These are phyloP conservation scores for Amazona finschi DNA, from an alignment of 2,797 vertebrate species.

Conservation along the genomic window DNA sequence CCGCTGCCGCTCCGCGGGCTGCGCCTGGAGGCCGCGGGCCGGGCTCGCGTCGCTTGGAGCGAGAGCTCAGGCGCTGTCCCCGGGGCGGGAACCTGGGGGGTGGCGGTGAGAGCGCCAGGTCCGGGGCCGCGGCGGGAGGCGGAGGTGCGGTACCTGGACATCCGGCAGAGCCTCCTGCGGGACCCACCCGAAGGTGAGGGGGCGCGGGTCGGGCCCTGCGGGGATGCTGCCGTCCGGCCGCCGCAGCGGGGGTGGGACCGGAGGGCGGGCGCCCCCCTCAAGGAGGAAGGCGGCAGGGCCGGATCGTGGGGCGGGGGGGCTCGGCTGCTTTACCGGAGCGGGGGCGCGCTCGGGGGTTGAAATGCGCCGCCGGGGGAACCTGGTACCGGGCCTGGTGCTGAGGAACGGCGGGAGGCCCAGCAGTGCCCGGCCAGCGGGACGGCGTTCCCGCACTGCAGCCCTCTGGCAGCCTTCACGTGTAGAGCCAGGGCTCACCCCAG, in stretches of 20 bases:
- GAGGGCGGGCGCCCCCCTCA: neutral
- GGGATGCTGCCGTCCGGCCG: neutral
- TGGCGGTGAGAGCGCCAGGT: neutral
- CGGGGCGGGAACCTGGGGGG: neutral
- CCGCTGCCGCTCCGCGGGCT: conserved; percentile 63
- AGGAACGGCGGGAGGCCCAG: neutral
- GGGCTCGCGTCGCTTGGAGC: conserved; percentile 71
- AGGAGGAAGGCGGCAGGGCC: neutral
- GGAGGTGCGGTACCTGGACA: conserved; percentile 72
- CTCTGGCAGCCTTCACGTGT: neutral
- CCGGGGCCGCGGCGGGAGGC: conserved; percentile 21
- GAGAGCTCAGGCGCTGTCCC: neutral
- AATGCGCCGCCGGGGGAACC: neutral
- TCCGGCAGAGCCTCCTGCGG: conserved; percentile 63
- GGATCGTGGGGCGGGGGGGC: neutral
- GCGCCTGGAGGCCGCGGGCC: conserved; percentile 72
- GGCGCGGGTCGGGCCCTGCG: neutral
- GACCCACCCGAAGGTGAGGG: conserved; percentile 67
- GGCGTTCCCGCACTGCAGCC: rapidly evolving
- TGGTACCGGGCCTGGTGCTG: neutral
- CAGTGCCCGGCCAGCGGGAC: neutral
- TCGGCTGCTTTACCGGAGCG: no score
- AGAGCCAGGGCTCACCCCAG: neutral
- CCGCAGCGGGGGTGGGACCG: neutral
- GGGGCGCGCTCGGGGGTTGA: no score